Base-by-base conservation (phyloP, 2,888 invertebrate genomes). In the Neocrepidodera transversa region DNA sequence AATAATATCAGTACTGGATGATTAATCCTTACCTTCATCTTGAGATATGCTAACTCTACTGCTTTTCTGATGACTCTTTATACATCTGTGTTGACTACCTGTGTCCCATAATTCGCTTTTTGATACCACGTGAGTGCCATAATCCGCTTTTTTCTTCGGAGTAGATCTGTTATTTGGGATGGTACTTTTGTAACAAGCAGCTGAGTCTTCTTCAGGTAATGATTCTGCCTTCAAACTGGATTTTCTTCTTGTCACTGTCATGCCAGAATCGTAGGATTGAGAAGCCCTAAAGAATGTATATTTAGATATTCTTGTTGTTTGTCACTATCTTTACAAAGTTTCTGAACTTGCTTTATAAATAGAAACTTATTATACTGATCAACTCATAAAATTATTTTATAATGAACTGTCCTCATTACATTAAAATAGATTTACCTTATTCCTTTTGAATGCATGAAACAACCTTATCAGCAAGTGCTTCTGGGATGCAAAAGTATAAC, bases 81-180 rank as follows among this genome's bases (percentile, higher is more conserved):
- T 63, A 56, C 79, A 79, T 23, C 79, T 68, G 54, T 79, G 79
- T 42, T 78, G 78, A 59, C 67, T 78, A 1, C 80, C 79, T 0
- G 80, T 80, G 60, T 80, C 79, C 80, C 80, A 80, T n/a, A 80
- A 65, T 62, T 80, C 80, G 53, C 79, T 79, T 65, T 80, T 80
- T 0, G 80, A 74, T 10, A 80, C 80, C 4, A 80, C 76, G 64
- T 80, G 80, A 2, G 78, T 78, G 2, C 78, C 78, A 40, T 74
- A 76, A 16, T 79, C 79, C 3, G 69, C 47, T 70, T 85, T 85
- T 71, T 78, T 85, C 82, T 74, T 84, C 0, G 78, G 78, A 2
- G 79, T 78, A 11, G 72, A 73, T 47, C 74, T 67, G 50, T 70
- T 74, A 38, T 70, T 71, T 4, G 77, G 75, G 11, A 77, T 69